Evolutionary conservation across 2,888 invertebrate species (phyloP), one percentile per base, ranked within the genome.

Genomic region (Cheilosia pagana): DNA sequence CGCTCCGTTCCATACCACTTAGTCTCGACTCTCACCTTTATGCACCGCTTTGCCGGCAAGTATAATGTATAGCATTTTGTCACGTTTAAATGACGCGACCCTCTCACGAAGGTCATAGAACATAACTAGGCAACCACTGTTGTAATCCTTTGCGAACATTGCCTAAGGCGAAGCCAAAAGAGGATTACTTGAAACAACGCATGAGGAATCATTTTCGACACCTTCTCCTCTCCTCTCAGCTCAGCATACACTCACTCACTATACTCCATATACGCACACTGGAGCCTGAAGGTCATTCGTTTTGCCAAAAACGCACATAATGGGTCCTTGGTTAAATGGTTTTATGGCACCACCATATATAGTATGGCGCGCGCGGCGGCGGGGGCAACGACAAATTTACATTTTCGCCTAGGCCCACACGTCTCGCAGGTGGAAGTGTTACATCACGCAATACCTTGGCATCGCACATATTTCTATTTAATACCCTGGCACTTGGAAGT

Each of bases 401-500:
- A 71, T 82, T 62, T 53, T 79, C 52, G 12, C 39, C 63, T 59
- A 63, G 43, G 21, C 21, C 52, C 55, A 35, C 77, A 71, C 35
- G 59, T 65, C 59, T 62, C 52, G 28, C 55, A 65, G 71, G 82
- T 72, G 60, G 41, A 72, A 63, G 52, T 52, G 60, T 25, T 67
- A 48, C 48, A n/a, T 31, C 71, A 43, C 59, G 35, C 28, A 43
- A 53, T 28, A 52, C 71, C 50, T 50, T 50, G 50, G 59, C 35
- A 70, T 48, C 70, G 71, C 63, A 53, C 68, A 79, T 75, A 75
- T 53, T 79, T 68, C 68, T 75, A 63, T 75, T 82, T 83, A 74
- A 79, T 83, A 74, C 74, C 82, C 74, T 68, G 79, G 59, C 83
- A 83, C 79, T 83, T 83, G 59, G 70, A 83, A 75, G 70, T 74